phyloP scores from a whole-genome alignment of 2,888 invertebrate genomes.

The Agonum fuliginosum region DNA sequence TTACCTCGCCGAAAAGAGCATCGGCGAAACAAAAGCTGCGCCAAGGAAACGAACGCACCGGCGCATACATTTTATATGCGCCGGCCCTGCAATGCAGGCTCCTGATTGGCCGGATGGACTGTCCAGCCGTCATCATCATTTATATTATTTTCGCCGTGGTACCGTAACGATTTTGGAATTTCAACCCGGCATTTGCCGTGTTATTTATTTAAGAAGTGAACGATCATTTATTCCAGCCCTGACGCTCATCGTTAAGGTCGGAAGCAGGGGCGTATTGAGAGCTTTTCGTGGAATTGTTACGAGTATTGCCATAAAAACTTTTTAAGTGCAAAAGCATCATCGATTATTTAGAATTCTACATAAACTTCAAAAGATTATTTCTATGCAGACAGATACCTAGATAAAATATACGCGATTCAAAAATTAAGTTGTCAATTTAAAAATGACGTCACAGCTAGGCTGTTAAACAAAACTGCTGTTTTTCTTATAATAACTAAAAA shows the following conservation, averaged over 20 bases:
- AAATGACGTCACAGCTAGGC: too few relatives aligned
- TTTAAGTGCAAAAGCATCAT: too few relatives aligned
- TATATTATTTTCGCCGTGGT: constrained; percentile 63
- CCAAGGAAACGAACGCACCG: constrained; percentile 9
- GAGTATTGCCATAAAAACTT: too few relatives aligned
- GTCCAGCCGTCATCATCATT: constrained; percentile 64
- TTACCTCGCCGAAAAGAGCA: constrained; percentile 38
- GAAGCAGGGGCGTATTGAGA: neutral
- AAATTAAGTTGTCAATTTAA: too few relatives aligned
- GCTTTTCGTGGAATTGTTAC: too few relatives aligned
- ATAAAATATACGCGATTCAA: too few relatives aligned
- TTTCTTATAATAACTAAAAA: too few relatives aligned
- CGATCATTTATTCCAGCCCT: constrained; percentile 44
- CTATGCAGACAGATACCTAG: too few relatives aligned
- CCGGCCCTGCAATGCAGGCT: neutral
- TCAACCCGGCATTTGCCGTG: constrained; percentile 51
- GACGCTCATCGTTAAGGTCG: constrained; percentile 33
- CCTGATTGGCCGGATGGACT: constrained; percentile 21
- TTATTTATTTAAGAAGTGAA: constrained; percentile 49
- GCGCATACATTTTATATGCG: constrained; percentile 14
- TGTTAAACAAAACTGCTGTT: too few relatives aligned
- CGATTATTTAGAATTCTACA: too few relatives aligned
- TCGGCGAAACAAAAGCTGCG: constrained; percentile 11
- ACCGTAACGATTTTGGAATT: constrained; percentile 64
- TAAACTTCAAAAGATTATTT: too few relatives aligned